Evolutionary conservation across 2,888 invertebrate species (phyloP).

Genomic region (Opisthograptis luteolata): DNA sequence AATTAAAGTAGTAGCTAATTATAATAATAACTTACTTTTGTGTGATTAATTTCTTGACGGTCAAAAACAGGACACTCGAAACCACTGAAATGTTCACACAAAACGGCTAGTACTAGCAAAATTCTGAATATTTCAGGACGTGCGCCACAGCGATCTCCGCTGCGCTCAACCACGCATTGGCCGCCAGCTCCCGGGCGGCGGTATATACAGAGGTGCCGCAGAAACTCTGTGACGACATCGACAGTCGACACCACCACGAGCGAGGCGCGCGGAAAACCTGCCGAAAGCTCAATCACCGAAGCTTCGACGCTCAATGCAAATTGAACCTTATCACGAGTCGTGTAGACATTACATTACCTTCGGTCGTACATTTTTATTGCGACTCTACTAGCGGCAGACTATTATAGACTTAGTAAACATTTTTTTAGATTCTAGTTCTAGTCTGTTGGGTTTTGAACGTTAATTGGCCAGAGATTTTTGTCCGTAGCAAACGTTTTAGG

Average conservation of each 20-base stretch:
- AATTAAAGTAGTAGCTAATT: neutral
- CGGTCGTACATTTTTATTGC: too few relatives aligned
- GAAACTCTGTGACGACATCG: slow-evolving; percentile 41
- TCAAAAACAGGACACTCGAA: slow-evolving; percentile 17
- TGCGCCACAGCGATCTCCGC: slow-evolving; percentile 53
- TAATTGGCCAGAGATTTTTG: too few relatives aligned
- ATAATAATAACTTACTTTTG: slow-evolving; percentile 52
- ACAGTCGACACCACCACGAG: slow-evolving; percentile 24
- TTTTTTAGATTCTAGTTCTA: too few relatives aligned
- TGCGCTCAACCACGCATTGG: slow-evolving; percentile 65
- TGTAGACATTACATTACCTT: neutral
- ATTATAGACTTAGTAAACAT: too few relatives aligned
- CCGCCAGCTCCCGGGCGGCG: slow-evolving; percentile 31
- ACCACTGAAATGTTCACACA: slow-evolving; percentile 31
- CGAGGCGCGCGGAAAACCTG: slow-evolving; percentile 36
- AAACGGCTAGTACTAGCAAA: slow-evolving; percentile 46
- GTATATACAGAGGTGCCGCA: slow-evolving; percentile 48
- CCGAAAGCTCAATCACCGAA: slow-evolving; percentile 39
- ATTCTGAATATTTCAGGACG: slow-evolving; percentile 34
- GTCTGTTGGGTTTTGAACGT: too few relatives aligned
- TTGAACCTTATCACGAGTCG: slow-evolving; percentile 10
- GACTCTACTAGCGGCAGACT: too few relatives aligned
- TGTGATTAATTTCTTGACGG: slow-evolving; percentile 35
- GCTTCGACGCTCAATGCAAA: slow-evolving; percentile 11
- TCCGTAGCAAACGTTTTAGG: too few relatives aligned